These are phyloP conservation scores for Eumeta japonica DNA, from an alignment of 1,140 invertebrate genomes.

Conservation along the genomic window DNA sequence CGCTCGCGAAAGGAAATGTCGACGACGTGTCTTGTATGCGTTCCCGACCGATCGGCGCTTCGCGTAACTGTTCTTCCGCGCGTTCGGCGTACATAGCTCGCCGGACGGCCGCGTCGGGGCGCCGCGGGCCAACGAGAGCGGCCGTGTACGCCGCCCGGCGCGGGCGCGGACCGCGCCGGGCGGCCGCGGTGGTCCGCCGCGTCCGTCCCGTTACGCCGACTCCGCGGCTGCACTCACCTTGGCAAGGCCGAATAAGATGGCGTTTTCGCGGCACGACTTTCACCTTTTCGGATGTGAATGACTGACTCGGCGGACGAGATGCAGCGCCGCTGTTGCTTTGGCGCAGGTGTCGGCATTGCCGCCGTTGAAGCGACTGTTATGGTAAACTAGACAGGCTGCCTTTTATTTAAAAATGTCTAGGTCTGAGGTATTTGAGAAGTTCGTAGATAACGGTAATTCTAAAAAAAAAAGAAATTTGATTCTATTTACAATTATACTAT, in stretches of 20 bases:
- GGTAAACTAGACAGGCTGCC: too few species aligned
- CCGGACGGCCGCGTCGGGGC: too few species aligned
- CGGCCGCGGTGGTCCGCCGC: slow-evolving; percentile 22
- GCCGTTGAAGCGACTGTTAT: too few species aligned
- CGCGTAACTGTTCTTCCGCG: neutral
- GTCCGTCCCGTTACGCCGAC: slow-evolving; percentile 48
- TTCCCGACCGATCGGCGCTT: neutral
- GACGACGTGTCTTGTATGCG: slow-evolving; percentile 31
- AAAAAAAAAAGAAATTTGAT: too few species aligned
- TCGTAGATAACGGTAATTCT: too few species aligned
- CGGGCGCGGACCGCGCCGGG: slow-evolving; percentile 16
- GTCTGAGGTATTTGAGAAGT: too few species aligned
- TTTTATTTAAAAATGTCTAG: too few species aligned
- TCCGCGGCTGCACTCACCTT: slow-evolving; percentile 55
- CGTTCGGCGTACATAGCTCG: neutral
- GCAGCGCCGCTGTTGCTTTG: too few species aligned
- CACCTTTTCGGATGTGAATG: slow-evolving; percentile 43
- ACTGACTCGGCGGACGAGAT: too few species aligned
- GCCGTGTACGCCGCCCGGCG: slow-evolving; percentile 16
- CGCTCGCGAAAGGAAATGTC: slow-evolving; percentile 41
- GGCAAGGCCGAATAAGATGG: slow-evolving; percentile 52
- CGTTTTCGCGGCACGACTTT: slow-evolving; percentile 57
- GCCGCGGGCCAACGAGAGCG: slow-evolving; percentile 14
- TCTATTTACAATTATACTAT: too few species aligned
- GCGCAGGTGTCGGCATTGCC: too few species aligned